These are phyloP conservation scores for Muscidifurax raptorellus DNA, from an alignment of 1,140 invertebrate species.

Conservation along the genomic window DNA sequence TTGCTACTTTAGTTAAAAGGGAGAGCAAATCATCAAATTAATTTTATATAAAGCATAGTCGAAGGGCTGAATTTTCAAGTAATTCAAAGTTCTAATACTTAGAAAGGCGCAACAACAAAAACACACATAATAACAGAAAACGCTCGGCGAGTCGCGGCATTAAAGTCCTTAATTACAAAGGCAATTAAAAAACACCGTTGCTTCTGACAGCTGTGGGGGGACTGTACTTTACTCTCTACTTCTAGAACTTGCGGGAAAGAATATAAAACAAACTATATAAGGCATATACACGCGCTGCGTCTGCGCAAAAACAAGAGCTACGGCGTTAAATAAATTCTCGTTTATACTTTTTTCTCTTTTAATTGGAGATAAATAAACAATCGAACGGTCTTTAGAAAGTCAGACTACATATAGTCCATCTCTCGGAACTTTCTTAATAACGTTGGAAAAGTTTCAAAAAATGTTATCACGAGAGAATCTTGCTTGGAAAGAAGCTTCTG, in stretches of 20 bases:
- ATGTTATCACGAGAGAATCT: neutral
- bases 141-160: neutral
- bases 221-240: neutral
- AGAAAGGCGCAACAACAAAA: neutral
- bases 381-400: neutral
- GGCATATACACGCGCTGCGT: too few relatives aligned
- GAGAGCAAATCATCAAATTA: neutral
- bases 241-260: neutral
- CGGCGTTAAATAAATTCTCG: neutral
- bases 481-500: neutral
- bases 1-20: neutral
- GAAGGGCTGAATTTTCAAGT: neutral
- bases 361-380: neutral
- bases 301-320: neutral
- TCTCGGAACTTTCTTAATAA: too few relatives aligned
- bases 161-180: constrained; percentile 3
- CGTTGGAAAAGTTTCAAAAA: neutral
- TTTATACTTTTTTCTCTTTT: too few relatives aligned
- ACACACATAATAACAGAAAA: neutral
- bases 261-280: neutral
- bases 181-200: constrained; percentile 11
- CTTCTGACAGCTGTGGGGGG: neutral
- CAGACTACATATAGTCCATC: neutral
- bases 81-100: neutral
- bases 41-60: neutral